These are phyloP conservation scores for Hanleya hanleyi DNA, from an alignment of 2,888 invertebrate species.

Conservation along the genomic window DNA sequence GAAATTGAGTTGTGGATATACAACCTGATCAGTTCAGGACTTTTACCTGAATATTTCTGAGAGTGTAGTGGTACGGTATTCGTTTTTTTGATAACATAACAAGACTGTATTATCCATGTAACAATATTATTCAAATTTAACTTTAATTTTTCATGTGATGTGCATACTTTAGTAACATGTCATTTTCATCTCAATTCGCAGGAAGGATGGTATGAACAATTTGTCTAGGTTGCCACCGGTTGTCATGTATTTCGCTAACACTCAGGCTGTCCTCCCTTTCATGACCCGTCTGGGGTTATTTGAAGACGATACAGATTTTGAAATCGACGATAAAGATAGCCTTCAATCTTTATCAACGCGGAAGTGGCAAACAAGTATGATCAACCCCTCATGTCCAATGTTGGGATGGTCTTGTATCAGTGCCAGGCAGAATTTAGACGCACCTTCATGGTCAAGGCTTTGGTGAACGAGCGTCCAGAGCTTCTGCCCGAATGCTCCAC, in stretches of 20 bases:
- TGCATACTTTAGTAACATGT: no score
- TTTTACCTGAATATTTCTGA: no score
- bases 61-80: no score
- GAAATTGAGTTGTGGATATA: no score
- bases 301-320: neutral
- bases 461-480: neutral
- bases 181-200: no score
- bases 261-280: slow-evolving; percentile 1
- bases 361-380: neutral
- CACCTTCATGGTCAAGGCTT: neutral
- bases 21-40: no score
- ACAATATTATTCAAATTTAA: no score
- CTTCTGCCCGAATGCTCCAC: neutral
- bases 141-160: no score
- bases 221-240: neutral
- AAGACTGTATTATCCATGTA: no score
- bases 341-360: neutral
- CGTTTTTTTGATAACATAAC: no score
- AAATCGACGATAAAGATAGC: slow-evolving; percentile 1
- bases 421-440: neutral
- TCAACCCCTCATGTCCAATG: slow-evolving; percentile 4
- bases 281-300: neutral
- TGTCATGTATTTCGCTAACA: neutral
- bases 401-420: neutral
- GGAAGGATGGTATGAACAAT: no score